Evolutionary conservation across 1,140 invertebrate species (phyloP), one percentile per base, ranked within the genome.

Genomic region (Zeugodacus cucurbitae): DNA sequence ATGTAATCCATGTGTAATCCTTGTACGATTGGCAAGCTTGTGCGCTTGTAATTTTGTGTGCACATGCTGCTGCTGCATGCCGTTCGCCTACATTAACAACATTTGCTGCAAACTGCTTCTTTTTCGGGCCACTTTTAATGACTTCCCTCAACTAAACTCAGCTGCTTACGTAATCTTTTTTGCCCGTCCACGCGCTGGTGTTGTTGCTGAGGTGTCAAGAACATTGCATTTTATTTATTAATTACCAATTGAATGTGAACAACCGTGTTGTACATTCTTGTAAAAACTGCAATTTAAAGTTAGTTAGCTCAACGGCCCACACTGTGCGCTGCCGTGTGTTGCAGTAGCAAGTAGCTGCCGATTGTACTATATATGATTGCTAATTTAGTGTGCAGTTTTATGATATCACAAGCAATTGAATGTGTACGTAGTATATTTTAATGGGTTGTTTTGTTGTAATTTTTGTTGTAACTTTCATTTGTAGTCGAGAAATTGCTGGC

Each of bases 181-280:
- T 67, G 62, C 29, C 14, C 11, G 59, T 62, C 22, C 8, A 29
- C 59, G 59, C n/a, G 11, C 14, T 26, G 14, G 62, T 67, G 10
- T 14, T 62, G 10, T 14, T 62, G 62, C 3, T 67, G 48, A 54
- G 29, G 70, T 74, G 34, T 74, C 37, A 20, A 22, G 70, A 74
- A 74, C 70, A 74, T 41, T 74, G 70, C 70, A 22, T 74, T 74
- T 74, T 74, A 74, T 74, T 74, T 74, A 74, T 74, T 74, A 74
- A 74, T 74, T 74, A 74, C 70, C 70, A 74, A 74, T 74, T 74
- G 32, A 74, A 74, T 74, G 70, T 74, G 70, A 74, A 74, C 70
- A 74, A 41, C 70, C 70, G n/a, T 74, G 70, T 74, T 74, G 70
- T 41, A 74, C 70, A 74, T 37, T 74, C 70, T 74, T 37, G 70